A percentile compares a stretch with the other conserved stretches of the same genome.
phyloP scores from a whole-genome alignment of 1,140 invertebrate genomes.

The Drosophila kepulauana region DNA sequence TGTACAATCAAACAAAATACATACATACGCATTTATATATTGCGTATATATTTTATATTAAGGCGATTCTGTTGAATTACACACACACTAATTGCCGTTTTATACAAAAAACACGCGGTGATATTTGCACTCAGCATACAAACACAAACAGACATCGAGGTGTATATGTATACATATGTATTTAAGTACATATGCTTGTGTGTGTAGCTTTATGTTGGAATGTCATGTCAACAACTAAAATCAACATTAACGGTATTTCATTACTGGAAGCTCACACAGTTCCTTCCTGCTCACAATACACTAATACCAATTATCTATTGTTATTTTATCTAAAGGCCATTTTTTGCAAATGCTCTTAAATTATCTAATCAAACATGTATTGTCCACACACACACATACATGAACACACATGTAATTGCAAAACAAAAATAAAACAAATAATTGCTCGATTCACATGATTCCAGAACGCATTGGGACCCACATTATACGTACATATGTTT shows the following conservation, averaged over 20 bases:
- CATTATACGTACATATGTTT: slow-evolving; percentile 33
- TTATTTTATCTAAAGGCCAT: slow-evolving; percentile 40
- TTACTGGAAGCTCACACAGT: slow-evolving; percentile 10
- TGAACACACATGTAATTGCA: slow-evolving; percentile 34
- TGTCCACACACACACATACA: neutral
- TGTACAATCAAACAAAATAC: neutral
- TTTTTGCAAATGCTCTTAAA: slow-evolving; percentile 55
- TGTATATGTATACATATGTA: neutral
- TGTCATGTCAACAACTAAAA: slow-evolving; percentile 17
- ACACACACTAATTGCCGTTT: neutral
- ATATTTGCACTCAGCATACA: slow-evolving; percentile 1
- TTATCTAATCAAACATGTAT: slow-evolving; percentile 68
- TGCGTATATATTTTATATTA: slow-evolving; percentile 1
- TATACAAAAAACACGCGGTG: slow-evolving; percentile 15
- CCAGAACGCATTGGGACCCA: neutral
- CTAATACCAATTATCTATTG: slow-evolving; percentile 27
- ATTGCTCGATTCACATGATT: neutral
- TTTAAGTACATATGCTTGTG: neutral
- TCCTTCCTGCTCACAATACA: slow-evolving; percentile 27
- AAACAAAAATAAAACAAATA: neutral
- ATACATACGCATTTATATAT: neutral
- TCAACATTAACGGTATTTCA: slow-evolving; percentile 1
- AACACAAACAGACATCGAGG: neutral
- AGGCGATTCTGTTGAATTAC: neutral
- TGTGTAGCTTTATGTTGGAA: slow-evolving; percentile 1